Conservation (phyloP, 53 echinoderm and acorn worm species). For the Zoroaster sp. region DNA sequence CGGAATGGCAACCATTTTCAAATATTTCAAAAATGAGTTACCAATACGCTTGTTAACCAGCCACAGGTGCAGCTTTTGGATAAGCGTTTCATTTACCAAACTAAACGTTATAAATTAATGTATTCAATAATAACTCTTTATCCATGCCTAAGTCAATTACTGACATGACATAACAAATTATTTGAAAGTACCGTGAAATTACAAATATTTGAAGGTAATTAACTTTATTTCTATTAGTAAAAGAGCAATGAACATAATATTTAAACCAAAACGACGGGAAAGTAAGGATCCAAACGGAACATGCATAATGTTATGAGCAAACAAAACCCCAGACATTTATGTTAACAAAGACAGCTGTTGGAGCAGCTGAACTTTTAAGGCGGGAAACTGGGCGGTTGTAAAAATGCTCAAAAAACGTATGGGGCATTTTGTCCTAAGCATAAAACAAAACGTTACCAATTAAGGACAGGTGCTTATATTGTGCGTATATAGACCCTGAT, state of each 20-base stretch:
- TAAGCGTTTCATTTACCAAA: too few species aligned
- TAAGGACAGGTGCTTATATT: neutral
- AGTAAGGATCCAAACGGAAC: neutral
- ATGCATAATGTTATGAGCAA: neutral
- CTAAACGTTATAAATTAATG: too few species aligned
- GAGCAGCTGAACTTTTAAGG: neutral
- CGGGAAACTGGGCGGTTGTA: neutral
- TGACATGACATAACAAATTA: too few species aligned
- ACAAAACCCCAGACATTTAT: neutral
- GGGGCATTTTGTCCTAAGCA: neutral
- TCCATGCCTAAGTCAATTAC: too few species aligned
- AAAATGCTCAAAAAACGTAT: neutral
- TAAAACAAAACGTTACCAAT: neutral
- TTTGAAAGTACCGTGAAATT: neutral
- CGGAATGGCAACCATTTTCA: too few species aligned
- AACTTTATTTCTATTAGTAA: neutral
- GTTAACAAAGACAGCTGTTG: neutral
- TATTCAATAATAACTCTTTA: too few species aligned
- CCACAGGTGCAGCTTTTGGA: too few species aligned
- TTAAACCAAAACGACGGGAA: neutral
- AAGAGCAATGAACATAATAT: neutral
- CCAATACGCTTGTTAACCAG: too few species aligned
- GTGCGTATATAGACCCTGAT: neutral
- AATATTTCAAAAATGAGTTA: too few species aligned
- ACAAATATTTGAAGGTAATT: neutral